phyloP scores from a whole-genome alignment of 2,113 vertebrate species.

The Oceanites oceanicus region DNA sequence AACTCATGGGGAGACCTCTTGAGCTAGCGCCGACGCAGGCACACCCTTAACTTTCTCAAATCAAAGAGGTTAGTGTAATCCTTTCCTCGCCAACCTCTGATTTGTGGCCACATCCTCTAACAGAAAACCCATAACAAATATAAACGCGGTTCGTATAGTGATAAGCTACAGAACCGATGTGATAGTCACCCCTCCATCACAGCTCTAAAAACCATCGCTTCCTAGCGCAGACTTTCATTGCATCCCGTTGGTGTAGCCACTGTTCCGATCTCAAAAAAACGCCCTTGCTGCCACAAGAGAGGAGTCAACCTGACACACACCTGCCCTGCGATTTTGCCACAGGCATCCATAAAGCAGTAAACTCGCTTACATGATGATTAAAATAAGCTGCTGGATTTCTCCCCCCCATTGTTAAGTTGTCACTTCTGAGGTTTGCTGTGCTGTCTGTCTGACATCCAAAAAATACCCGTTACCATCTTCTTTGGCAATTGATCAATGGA shows the following conservation, averaged over 20 bases:
- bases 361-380: not conserved
- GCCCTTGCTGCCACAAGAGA: not conserved
- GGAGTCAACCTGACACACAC: not conserved
- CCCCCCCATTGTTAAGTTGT: not conserved
- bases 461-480: not conserved
- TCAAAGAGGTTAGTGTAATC: conserved; percentile 6
- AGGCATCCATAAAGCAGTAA: not conserved
- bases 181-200: not conserved
- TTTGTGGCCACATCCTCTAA: conserved; percentile 30
- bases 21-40: rapidly evolving
- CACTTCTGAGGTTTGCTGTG: not conserved
- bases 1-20: not conserved
- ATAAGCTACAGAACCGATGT: not conserved
- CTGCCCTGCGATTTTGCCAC: not conserved
- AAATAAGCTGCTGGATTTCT: not conserved
- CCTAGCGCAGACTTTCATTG: not conserved
- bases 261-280: not conserved
- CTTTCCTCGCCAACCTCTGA: not conserved
- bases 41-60: not conserved
- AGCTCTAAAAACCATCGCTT: not conserved
- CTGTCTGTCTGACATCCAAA: not conserved
- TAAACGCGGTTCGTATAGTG: not conserved
- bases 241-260: not conserved
- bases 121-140: not conserved
- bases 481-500: not conserved